Evolutionary conservation across 2,113 vertebrate genomes (phyloP).

Genomic region (Sialia sialis): DNA sequence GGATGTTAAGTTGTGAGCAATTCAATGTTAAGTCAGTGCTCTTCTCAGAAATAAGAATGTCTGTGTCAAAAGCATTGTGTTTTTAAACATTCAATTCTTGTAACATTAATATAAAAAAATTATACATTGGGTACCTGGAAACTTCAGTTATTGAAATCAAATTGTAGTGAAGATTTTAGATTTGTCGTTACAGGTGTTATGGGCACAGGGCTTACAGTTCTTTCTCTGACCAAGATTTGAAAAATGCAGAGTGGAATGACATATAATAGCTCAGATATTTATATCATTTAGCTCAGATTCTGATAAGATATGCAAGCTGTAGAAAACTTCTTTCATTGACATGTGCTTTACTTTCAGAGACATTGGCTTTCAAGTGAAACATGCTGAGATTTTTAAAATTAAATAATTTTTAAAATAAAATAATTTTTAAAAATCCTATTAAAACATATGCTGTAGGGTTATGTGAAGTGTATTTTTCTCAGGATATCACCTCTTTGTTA

Average conservation of each 20-base stretch:
- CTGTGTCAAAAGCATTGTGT: not conserved
- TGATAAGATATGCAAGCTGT: not conserved
- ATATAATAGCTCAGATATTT: not conserved
- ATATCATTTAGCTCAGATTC: not conserved
- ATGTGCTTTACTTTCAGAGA: not conserved
- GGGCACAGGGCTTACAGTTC: not conserved
- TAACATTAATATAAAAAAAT: not conserved
- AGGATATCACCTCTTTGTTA: not conserved
- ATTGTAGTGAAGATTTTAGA: not conserved
- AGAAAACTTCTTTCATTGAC: not conserved
- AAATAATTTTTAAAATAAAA: not conserved
- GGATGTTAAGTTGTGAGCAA: not conserved
- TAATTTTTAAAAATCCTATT: not conserved
- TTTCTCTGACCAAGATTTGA: not conserved
- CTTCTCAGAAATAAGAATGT: not conserved
- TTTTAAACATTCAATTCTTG: not conserved
- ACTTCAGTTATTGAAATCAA: not conserved
- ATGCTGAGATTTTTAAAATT: not conserved
- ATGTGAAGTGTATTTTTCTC: not conserved
- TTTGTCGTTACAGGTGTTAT: not conserved
- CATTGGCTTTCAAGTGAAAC: not conserved
- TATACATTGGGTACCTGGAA: not conserved
- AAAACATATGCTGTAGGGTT: not conserved
- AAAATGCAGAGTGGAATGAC: not conserved
- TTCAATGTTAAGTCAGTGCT: not conserved